Conservation (phyloP, 2,888 invertebrate species). For the Philonicus albiceps region DNA sequence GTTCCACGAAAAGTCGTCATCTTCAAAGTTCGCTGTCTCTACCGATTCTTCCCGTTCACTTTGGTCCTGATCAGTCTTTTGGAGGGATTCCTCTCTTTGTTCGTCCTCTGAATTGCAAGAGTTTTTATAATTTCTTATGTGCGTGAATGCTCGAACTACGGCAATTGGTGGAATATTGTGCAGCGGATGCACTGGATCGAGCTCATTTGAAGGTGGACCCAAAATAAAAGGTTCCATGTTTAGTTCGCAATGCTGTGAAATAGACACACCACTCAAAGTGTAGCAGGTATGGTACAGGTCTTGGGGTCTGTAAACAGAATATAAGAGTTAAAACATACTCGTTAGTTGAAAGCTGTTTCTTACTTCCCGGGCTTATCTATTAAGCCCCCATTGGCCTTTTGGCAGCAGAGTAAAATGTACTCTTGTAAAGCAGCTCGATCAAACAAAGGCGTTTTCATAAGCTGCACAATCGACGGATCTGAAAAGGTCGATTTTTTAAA, state of each 20-base stretch:
- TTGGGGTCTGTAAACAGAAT: slow-evolving; percentile 69
- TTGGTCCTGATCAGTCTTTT: slow-evolving; percentile 8
- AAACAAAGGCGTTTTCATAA: slow-evolving; percentile 67
- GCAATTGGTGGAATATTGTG: slow-evolving; percentile 81
- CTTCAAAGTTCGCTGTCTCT: not conserved
- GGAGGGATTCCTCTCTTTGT: not conserved
- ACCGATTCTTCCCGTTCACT: not conserved
- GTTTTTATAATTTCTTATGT: slow-evolving; percentile 57
- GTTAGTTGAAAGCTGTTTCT: slow-evolving; percentile 55
- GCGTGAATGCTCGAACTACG: slow-evolving; percentile 65
- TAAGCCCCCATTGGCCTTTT: slow-evolving; percentile 85
- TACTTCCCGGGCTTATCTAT: slow-evolving; percentile 96
- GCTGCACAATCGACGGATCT: slow-evolving; percentile 47
- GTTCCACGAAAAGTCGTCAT: slow-evolving; percentile 19
- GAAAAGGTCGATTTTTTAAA: not conserved
- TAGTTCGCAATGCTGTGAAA: slow-evolving; percentile 79
- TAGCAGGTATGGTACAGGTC: slow-evolving; percentile 99
- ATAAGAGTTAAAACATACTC: slow-evolving; percentile 1
- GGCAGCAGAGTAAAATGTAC: slow-evolving; percentile 93
- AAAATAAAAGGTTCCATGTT: slow-evolving; percentile 67
- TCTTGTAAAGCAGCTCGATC: slow-evolving; percentile 90
- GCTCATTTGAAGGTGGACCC: slow-evolving; percentile 74
- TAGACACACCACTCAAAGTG: slow-evolving; percentile 89
- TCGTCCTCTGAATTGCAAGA: not conserved
- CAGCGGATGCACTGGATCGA: slow-evolving; percentile 80